Evolutionary conservation across 2,113 vertebrate genomes (phyloP).

Genomic region (Hymenochirus boettgeri): DNA sequence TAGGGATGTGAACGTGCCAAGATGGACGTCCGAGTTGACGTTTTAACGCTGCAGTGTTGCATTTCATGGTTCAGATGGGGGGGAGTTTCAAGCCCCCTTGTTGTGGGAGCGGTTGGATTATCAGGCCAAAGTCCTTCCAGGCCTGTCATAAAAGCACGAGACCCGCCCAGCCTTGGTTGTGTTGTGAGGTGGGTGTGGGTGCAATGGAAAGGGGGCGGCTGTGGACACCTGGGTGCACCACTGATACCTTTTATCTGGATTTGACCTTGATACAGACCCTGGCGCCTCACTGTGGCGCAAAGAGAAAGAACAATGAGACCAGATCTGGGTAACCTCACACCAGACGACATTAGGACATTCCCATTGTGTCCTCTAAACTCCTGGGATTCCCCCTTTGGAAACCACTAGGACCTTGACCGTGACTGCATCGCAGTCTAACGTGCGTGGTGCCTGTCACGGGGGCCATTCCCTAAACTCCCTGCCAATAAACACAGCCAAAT

Average conservation of each 20-base stretch:
- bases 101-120: slow-evolving; percentile 13
- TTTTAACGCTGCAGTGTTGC: background rate
- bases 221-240: slow-evolving; percentile 4
- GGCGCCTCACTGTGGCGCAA: slow-evolving; percentile 7
- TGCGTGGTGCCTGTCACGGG: no score
- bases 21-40: no score
- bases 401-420: no score
- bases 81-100: slow-evolving; percentile 25
- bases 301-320: no score
- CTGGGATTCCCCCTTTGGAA: no score
- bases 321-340: no score
- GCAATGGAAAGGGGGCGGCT: background rate
- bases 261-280: background rate
- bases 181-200: slow-evolving; percentile 6
- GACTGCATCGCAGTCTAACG: no score
- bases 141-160: slow-evolving; percentile 16
- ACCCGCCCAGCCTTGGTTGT: slow-evolving; percentile 1
- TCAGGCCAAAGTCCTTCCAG: slow-evolving; percentile 31
- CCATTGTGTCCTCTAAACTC: no score
- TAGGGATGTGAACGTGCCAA: no score
- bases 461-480: no score
- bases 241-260: background rate
- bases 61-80: background rate
- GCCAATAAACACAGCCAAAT: no score
- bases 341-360: no score